Evolutionary conservation across 37 sponge, comb jelly and placozoan genomes (phyloP), one percentile per base, ranked within the genome.

Genomic region (Geodia barretti): DNA sequence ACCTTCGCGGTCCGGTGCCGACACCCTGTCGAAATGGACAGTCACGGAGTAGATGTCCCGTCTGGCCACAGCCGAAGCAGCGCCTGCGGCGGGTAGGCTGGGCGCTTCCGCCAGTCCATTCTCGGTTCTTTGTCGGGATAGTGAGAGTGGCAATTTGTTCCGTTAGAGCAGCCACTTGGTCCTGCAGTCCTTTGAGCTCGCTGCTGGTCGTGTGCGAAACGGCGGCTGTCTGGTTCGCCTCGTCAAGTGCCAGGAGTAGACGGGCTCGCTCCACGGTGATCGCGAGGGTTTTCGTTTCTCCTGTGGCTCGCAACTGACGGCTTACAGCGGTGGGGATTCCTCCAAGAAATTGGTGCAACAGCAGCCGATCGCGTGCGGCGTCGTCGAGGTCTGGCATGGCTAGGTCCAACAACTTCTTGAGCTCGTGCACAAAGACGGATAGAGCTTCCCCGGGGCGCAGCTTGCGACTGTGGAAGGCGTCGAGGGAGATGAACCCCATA

Each of bases 381-480:
- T 24, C 60, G 17, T 69, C 83, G n/a, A 88, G 20, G 28, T 38
- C 79, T 70, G 89, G 83, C 89, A 88, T 88, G 20, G 83, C 89
- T 76, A 83, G 83, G 23, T 80, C 73, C 54, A 88, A 73, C 7
- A 76, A 65, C 37, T 77, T 68, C 72, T 82, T 82, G 32, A 71
- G 60, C 0, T 69, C 11, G 36, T 82, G 73, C 19, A 72, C 65
- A 40, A 82, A 82, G 36, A 82, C 64, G 4, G 82, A 67, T 0
- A 82, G 30, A n/a, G 82, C 9, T 38, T 82, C 82, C 9, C 39
- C 73, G 34, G 73, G 64, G 8, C 73, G 61, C 41, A 82, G 34
- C 1, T 37, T 69, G 21, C 81, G 11, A 30, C 23, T 25, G 62
- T 80, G 81, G 34, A 80, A 79, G 23, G 64, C 68, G 41, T 79